Evolutionary conservation across 1,140 invertebrate genomes (phyloP).

Genomic region (Ruditapes philippinarum): DNA sequence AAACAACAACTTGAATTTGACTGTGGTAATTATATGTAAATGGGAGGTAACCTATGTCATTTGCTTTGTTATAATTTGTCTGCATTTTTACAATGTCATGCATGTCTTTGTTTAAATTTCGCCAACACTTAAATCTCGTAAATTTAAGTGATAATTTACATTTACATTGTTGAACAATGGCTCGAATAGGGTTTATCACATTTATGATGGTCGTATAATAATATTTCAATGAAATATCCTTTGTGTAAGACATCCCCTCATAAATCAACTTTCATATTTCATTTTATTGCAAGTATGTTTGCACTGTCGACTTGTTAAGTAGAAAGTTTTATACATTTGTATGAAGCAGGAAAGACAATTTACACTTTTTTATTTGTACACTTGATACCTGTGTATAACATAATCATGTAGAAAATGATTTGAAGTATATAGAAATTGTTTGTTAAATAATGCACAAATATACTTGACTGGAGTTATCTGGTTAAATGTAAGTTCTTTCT

Average conservation of each 20-base stretch:
- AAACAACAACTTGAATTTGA: too few species aligned
- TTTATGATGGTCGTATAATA: constrained; percentile 33
- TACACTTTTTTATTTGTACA: too few species aligned
- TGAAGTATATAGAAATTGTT: too few species aligned
- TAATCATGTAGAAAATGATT: too few species aligned
- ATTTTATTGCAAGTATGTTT: background rate
- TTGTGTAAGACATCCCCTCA: background rate
- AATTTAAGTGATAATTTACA: background rate
- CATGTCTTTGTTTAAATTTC: constrained; percentile 8
- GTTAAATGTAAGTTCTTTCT: too few species aligned
- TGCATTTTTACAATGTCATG: constrained; percentile 8
- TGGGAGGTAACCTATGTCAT: background rate
- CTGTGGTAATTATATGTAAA: background rate
- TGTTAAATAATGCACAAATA: too few species aligned
- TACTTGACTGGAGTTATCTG: too few species aligned
- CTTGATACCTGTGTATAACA: too few species aligned
- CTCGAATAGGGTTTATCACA: background rate
- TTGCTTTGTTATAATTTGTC: background rate
- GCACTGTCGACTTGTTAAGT: background rate
- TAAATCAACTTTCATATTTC: constrained; percentile 5
- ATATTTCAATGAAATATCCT: constrained; percentile 23
- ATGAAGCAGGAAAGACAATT: background rate
- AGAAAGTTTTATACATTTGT: background rate
- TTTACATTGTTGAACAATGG: constrained; percentile 21
- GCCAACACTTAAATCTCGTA: background rate